Conservation (phyloP, 2,888 invertebrate species). For the Phalera bucephala region DNA sequence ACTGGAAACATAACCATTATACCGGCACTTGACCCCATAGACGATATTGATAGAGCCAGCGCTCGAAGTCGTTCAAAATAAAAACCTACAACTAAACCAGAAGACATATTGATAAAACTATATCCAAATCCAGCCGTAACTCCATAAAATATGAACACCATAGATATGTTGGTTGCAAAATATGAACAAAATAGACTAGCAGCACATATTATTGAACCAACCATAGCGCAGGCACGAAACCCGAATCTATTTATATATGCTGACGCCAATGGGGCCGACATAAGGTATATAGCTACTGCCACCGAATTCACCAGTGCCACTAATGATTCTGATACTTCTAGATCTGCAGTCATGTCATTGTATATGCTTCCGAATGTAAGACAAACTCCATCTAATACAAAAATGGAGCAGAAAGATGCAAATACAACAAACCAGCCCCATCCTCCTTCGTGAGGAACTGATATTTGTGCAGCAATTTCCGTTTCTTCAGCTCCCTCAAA, state of each 20-base stretch:
- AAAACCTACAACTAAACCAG: constrained; percentile 66
- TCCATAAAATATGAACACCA: constrained; percentile 61
- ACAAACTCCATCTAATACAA: constrained; percentile 60
- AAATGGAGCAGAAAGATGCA: constrained; percentile 50
- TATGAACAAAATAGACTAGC: constrained; percentile 55
- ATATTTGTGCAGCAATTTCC: constrained; percentile 72
- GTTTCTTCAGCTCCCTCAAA: constrained; percentile 64
- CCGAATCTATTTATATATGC: constrained; percentile 73
- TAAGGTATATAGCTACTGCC: constrained; percentile 61
- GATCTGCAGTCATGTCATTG: constrained; percentile 53
- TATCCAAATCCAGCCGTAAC: constrained; percentile 59
- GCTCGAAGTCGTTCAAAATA: constrained; percentile 70
- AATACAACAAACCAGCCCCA: constrained; percentile 74
- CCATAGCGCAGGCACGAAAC: constrained; percentile 66
- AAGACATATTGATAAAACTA: constrained; percentile 60
- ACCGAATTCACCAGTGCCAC: constrained; percentile 65
- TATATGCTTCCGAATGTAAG: constrained; percentile 68
- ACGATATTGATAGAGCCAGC: constrained; percentile 58
- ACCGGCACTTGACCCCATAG: constrained; percentile 66
- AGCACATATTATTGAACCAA: constrained; percentile 57
- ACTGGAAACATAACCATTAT: constrained; percentile 59
- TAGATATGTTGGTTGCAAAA: constrained; percentile 47
- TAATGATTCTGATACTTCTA: constrained; percentile 45
- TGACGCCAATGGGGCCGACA: constrained; percentile 60
- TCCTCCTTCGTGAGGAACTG: constrained; percentile 64